These are phyloP conservation scores for Neolamprologus hecqui DNA, from an alignment of 2,113 vertebrate species.

Conservation along the genomic window DNA sequence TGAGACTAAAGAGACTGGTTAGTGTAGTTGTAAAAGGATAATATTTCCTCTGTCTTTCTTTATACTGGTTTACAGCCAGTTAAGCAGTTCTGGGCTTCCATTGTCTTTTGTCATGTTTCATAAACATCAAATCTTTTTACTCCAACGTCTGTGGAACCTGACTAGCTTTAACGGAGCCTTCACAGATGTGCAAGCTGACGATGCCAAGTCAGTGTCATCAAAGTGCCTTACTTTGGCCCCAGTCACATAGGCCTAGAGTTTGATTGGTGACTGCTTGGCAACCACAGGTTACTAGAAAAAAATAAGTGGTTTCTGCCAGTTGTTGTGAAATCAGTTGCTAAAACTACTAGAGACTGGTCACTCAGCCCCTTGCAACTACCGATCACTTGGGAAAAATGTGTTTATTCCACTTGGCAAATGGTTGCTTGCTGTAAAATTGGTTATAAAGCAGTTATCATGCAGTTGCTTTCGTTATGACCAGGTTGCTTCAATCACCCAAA, in stretches of 20 bases:
- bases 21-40: neutral
- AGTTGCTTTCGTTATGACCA: fast-evolving
- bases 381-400: neutral
- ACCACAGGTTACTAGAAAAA: neutral
- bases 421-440: neutral
- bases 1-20: neutral
- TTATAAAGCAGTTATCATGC: neutral
- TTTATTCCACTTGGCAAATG: neutral
- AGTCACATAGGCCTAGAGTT: neutral
- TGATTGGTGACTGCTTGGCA: neutral
- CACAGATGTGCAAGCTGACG: neutral
- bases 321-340: neutral
- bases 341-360: neutral
- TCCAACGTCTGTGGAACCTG: fast-evolving
- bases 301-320: neutral
- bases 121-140: neutral
- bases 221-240: neutral
- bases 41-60: neutral
- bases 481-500: neutral
- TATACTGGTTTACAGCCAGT: neutral
- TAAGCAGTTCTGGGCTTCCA: neutral
- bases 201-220: neutral
- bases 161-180: fast-evolving
- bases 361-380: neutral
- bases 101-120: neutral